A percentile compares a stretch with the other conserved stretches of the same genome.
Conservation (phyloP, 2,113 vertebrate species). For the Gasterosteus nipponicus region DNA sequence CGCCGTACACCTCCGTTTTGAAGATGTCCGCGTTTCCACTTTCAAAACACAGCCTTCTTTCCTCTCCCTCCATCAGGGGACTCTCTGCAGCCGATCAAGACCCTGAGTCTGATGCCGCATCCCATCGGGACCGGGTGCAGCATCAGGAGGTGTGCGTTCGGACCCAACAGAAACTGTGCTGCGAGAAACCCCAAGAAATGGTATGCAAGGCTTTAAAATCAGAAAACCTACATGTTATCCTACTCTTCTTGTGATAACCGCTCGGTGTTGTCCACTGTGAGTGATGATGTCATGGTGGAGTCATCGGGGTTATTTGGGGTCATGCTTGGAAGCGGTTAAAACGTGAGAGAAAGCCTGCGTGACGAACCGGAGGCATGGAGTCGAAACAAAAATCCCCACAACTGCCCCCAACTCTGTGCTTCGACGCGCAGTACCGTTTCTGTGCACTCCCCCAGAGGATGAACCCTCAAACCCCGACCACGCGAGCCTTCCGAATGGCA, state of each 20-base stretch:
- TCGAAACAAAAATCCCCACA: not conserved
- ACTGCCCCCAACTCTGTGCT: not conserved
- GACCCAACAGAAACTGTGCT: not conserved
- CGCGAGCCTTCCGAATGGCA: not conserved
- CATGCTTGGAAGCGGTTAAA: not conserved
- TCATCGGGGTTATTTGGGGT: not conserved
- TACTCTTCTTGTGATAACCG: not conserved
- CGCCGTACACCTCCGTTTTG: not conserved
- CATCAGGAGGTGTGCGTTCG: not conserved
- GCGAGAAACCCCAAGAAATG: constrained; percentile 19
- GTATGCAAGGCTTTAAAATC: constrained; percentile 27
- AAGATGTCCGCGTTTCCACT: not conserved
- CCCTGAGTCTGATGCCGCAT: not conserved
- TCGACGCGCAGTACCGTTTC: not conserved
- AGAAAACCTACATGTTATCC: not conserved
- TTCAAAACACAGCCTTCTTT: not conserved
- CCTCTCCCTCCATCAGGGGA: constrained; percentile 30
- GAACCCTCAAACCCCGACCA: not conserved
- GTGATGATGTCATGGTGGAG: not conserved
- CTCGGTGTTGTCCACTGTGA: not conserved
- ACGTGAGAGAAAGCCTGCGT: not conserved
- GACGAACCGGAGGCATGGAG: no score
- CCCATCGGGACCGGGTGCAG: constrained; percentile 23
- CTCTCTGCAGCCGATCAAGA: constrained; percentile 9
- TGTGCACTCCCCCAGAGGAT: not conserved